Conservation (phyloP, 2,113 vertebrate species). For the Hippocampus zosterae region DNA sequence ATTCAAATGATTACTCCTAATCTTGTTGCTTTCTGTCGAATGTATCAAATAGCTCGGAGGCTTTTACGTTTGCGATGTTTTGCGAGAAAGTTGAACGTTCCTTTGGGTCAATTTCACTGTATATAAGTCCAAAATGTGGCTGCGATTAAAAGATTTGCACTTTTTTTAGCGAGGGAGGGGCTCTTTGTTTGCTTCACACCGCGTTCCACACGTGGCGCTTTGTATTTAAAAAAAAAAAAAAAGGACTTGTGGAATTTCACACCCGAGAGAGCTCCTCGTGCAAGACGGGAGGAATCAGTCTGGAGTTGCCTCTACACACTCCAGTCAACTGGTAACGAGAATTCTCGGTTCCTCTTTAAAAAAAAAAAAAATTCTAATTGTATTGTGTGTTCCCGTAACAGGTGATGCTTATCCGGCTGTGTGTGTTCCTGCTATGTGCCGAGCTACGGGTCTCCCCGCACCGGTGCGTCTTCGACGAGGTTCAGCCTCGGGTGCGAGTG, state of each 20-base stretch:
- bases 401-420: slow-evolving; percentile 25
- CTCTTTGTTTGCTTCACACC: slow-evolving; percentile 6
- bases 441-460: slow-evolving; percentile 33
- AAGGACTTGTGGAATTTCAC: slow-evolving; percentile 9
- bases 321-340: too few relatives aligned
- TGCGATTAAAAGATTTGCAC: slow-evolving; percentile 79
- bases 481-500: slow-evolving; percentile 54
- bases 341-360: neutral
- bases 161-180: slow-evolving; percentile 61
- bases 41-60: slow-evolving; percentile 50
- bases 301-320: neutral
- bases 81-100: slow-evolving; percentile 49
- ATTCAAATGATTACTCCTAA: slow-evolving; percentile 45
- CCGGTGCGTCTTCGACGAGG: slow-evolving; percentile 70
- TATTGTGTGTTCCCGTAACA: neutral
- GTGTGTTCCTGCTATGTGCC: slow-evolving; percentile 23
- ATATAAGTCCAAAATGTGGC: slow-evolving; percentile 69
- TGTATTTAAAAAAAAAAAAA: slow-evolving; percentile 48
- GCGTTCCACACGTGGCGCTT: neutral
- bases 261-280: neutral
- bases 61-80: slow-evolving; percentile 50
- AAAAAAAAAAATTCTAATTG: too few relatives aligned
- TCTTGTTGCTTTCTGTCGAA: slow-evolving; percentile 62
- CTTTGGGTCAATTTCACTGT: slow-evolving; percentile 71
- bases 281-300: neutral